phyloP scores from a whole-genome alignment of 2,888 invertebrate species.

The Argyresthia goedartella region DNA sequence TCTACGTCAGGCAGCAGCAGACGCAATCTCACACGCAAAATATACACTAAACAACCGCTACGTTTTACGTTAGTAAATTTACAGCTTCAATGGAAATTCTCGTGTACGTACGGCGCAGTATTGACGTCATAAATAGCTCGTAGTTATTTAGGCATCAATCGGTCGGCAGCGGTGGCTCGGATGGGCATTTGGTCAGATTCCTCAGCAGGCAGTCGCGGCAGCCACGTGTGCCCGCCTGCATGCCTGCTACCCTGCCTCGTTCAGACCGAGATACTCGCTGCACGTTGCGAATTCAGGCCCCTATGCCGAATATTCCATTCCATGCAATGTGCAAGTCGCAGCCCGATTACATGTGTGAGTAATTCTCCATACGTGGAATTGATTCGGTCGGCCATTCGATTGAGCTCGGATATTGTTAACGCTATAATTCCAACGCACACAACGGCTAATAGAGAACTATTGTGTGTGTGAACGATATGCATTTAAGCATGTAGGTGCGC shows the following conservation, averaged over 20 bases:
- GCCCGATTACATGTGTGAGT: background rate
- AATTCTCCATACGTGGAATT: constrained; percentile 4
- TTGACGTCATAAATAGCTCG: constrained; percentile 52
- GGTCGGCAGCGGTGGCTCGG: constrained; percentile 27
- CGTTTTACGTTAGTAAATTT: background rate
- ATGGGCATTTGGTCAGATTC: constrained; percentile 69
- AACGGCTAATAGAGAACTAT: background rate
- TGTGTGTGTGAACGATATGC: background rate
- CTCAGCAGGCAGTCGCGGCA: constrained; percentile 51
- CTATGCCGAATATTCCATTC: constrained; percentile 54
- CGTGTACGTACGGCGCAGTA: background rate
- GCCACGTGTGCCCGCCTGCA: constrained; percentile 62
- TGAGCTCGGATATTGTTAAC: constrained; percentile 1
- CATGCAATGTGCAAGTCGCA: constrained; percentile 34
- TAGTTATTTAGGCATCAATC: constrained; percentile 61
- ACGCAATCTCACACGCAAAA: background rate
- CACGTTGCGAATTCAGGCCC: constrained; percentile 53
- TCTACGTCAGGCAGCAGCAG: background rate
- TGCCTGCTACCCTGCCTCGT: constrained; percentile 41
- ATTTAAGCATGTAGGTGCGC: background rate
- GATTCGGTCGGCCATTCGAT: constrained; percentile 2
- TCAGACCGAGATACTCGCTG: constrained; percentile 19
- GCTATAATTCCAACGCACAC: background rate
- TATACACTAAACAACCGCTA: no score
- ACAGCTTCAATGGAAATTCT: background rate